Percentiles rank a stretch among this genome's conserved stretches.
phyloP scores from a whole-genome alignment of 2,888 invertebrate species.

The Halocaridina rubra region DNA sequence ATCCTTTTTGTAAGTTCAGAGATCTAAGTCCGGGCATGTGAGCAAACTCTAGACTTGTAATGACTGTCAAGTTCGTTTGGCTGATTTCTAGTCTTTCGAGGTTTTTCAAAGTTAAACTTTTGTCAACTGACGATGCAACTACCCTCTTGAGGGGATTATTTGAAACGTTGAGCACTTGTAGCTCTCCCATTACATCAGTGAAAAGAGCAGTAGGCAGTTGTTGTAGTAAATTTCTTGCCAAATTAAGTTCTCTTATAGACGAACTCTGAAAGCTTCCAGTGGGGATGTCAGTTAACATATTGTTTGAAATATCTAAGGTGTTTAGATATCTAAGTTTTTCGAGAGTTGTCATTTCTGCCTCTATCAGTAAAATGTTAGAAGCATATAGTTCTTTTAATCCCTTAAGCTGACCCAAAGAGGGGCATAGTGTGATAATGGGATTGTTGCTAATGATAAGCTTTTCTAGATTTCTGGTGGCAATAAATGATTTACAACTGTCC shows the following conservation, averaged over 20 bases:
- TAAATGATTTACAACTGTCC: constrained; percentile 38
- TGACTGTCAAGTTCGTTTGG: constrained; percentile 84
- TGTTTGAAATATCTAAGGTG: constrained; percentile 53
- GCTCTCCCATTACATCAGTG: constrained; percentile 6
- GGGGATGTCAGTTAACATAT: constrained; percentile 60
- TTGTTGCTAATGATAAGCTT: constrained; percentile 38
- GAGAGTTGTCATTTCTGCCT: constrained; percentile 7
- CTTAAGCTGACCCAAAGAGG: constrained; percentile 9
- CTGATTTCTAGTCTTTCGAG: constrained; percentile 48
- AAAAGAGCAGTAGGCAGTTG: constrained; percentile 44
- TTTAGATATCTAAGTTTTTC: constrained; percentile 22
- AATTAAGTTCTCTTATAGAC: constrained; percentile 33
- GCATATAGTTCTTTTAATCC: constrained; percentile 30
- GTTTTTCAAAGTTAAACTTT: constrained; percentile 1
- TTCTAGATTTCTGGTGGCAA: constrained; percentile 20
- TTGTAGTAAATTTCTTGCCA: constrained; percentile 38
- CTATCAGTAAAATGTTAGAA: constrained; percentile 31
- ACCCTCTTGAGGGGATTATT: constrained; percentile 72
- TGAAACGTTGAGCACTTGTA: constrained; percentile 39
- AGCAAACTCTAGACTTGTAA: constrained; percentile 83
- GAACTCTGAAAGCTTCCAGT: constrained; percentile 53
- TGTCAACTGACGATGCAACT: constrained; percentile 23
- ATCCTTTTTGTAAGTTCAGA: constrained; percentile 87
- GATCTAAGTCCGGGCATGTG: constrained; percentile 83
- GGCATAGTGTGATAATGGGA: constrained; percentile 36